Evolutionary conservation across 2,797 vertebrate genomes (phyloP).

Genomic region (Erpetoichthys calabaricus): DNA sequence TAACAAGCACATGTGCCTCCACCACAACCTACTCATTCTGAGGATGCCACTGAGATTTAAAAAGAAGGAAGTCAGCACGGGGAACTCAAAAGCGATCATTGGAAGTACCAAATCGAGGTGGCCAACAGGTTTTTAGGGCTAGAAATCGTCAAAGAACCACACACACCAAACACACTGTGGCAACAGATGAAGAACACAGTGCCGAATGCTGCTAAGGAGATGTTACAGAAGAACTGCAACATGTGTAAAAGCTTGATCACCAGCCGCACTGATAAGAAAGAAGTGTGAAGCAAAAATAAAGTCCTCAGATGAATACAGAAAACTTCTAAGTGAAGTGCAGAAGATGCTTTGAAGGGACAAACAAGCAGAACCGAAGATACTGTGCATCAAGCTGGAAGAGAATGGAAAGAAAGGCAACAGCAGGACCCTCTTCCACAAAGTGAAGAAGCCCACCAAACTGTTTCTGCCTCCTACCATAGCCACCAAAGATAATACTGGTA

Average conservation of each 20-base stretch:
- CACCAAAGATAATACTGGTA: neutral
- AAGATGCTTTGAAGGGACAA: neutral
- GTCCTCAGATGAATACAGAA: neutral
- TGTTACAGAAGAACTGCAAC: neutral
- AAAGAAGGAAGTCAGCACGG: neutral
- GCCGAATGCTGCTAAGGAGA: neutral
- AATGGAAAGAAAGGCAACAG: neutral
- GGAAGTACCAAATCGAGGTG: neutral
- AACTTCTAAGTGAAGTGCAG: neutral
- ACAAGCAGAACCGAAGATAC: neutral
- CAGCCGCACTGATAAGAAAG: neutral
- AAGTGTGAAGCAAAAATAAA: neutral
- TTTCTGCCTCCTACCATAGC: too few relatives aligned
- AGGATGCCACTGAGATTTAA: neutral
- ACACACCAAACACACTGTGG: neutral
- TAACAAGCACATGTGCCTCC: neutral
- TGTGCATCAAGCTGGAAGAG: too few relatives aligned
- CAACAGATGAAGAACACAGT: neutral
- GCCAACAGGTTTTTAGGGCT: neutral
- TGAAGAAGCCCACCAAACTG: neutral
- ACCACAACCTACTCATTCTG: neutral
- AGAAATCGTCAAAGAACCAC: neutral
- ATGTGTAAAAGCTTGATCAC: neutral
- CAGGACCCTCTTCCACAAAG: neutral
- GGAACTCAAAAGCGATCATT: neutral